These are phyloP conservation scores for Syngnathoides biaculeatus DNA, from an alignment of 2,113 vertebrate species.

Conservation along the genomic window DNA sequence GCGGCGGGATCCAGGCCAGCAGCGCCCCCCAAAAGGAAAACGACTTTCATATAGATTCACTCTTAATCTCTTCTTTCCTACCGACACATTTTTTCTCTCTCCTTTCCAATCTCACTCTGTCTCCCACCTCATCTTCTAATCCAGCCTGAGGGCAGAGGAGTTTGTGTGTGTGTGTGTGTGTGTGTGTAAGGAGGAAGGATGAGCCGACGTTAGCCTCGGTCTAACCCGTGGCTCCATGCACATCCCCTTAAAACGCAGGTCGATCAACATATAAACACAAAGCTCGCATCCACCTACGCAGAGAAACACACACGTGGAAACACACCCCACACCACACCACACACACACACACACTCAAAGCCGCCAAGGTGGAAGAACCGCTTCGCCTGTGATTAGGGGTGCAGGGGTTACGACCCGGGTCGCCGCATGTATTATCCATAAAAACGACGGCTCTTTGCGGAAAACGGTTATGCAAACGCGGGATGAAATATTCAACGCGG, in stretches of 20 bases:
- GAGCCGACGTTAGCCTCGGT: conserved; percentile 57
- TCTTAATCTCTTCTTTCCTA: conserved; percentile 55
- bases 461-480: conserved; percentile 64
- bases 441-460: conserved; percentile 59
- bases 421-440: conserved; percentile 59
- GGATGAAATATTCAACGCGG: conserved; percentile 67
- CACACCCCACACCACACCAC: conserved; percentile 12
- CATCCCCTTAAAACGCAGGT: conserved; percentile 9
- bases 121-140: conserved; percentile 68
- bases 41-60: conserved; percentile 45
- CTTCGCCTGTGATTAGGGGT: conserved; percentile 46
- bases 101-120: conserved; percentile 51
- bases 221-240: conserved; percentile 48
- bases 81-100: conserved; percentile 47
- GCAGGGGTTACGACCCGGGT: conserved; percentile 49
- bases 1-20: conserved; percentile 40
- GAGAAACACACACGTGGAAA: background rate
- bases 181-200: conserved; percentile 33
- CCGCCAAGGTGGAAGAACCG: conserved; percentile 29
- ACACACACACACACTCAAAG: conserved; percentile 29
- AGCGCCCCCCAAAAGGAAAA: conserved; percentile 21
- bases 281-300: conserved; percentile 32
- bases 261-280: conserved; percentile 12
- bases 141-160: conserved; percentile 55
- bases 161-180: conserved; percentile 22